A percentile compares a stretch with the other conserved stretches of the same genome.
Evolutionary conservation across 1,140 invertebrate species (phyloP).

Genomic region (Limonius californicus): DNA sequence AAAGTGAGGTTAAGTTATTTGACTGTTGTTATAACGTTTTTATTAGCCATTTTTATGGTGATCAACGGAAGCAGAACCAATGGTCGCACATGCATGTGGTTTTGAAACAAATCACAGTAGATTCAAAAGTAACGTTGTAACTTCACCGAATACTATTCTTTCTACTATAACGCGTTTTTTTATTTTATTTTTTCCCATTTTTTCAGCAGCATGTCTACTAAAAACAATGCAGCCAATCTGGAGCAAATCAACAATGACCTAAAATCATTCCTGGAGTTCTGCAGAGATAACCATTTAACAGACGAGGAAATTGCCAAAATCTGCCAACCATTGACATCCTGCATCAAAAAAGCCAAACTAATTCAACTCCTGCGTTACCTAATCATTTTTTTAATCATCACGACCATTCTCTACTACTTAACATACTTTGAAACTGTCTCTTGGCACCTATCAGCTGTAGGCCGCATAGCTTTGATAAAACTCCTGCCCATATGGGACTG

Average conservation of each 20-base stretch:
- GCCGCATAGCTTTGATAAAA: slow-evolving; percentile 62
- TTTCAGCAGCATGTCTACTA: no score
- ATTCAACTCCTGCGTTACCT: background rate
- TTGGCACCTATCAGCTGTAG: slow-evolving; percentile 59
- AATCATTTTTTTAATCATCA: slow-evolving; percentile 8
- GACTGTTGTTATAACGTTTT: no score
- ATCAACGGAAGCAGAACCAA: no score
- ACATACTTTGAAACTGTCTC: slow-evolving; percentile 48
- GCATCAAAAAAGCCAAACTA: background rate
- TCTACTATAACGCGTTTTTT: no score
- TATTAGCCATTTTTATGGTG: no score
- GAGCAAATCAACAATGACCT: slow-evolving; percentile 51
- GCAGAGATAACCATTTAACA: slow-evolving; percentile 63
- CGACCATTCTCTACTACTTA: slow-evolving; percentile 46
- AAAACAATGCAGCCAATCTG: slow-evolving; percentile 11
- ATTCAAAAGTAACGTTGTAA: no score
- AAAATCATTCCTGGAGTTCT: slow-evolving; percentile 59
- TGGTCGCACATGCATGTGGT: no score
- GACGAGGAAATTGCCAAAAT: slow-evolving; percentile 65
- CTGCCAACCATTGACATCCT: slow-evolving; percentile 57
- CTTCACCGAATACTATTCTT: no score
- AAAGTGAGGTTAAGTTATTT: no score
- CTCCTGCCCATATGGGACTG: slow-evolving; percentile 75
- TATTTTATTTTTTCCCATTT: no score
- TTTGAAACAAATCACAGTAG: no score